Percentiles rank a stretch among this genome's conserved stretches.
phyloP scores from a whole-genome alignment of 2,113 vertebrate genomes.

The Serinus canaria region DNA sequence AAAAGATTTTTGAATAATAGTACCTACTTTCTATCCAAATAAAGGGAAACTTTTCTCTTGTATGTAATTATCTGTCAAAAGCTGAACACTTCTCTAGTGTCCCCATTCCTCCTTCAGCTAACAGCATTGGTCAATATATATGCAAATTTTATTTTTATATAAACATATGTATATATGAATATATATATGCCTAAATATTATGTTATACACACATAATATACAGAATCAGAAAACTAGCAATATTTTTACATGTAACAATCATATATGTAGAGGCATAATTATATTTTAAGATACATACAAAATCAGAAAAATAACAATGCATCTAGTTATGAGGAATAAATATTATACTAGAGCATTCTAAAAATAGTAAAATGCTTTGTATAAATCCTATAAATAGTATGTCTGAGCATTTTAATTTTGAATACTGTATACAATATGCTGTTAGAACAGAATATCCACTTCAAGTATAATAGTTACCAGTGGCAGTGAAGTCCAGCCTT shows the following conservation, averaged over 20 bases:
- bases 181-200: neutral
- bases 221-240: neutral
- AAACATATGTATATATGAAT: neutral
- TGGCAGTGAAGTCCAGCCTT: neutral
- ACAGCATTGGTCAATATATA: rapidly evolving
- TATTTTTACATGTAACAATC: neutral
- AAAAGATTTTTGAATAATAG: neutral
- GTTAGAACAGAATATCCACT: neutral
- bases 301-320: neutral
- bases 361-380: neutral
- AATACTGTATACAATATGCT: neutral
- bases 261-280: neutral
- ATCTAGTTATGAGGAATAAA: neutral
- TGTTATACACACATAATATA: neutral
- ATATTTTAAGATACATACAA: too few relatives aligned
- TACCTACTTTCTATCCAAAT: neutral
- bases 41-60: neutral
- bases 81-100: neutral
- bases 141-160: neutral
- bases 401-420: neutral
- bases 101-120: neutral
- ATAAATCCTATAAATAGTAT: neutral
- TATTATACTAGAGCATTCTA: neutral
- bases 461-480: neutral
- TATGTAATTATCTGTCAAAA: neutral